Evolutionary conservation across 2,888 invertebrate species (phyloP).

Genomic region (Cantharis flavilabris): DNA sequence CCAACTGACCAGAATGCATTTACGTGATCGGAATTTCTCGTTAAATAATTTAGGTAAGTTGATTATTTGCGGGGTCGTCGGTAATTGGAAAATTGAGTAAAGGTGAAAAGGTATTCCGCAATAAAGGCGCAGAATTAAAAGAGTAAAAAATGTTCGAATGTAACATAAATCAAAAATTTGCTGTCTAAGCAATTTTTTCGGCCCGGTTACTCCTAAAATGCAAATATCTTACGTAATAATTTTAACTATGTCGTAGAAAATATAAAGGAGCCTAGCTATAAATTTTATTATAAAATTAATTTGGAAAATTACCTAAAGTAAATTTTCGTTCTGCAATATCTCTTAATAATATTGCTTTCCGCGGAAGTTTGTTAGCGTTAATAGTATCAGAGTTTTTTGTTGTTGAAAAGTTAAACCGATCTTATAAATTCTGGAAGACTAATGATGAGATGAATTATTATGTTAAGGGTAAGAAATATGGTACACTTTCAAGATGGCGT

Average conservation of each 20-base stretch:
- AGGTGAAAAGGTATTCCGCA: not conserved
- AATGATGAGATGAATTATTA: not conserved
- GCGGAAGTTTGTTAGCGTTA: not conserved
- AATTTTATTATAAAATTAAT: slow-evolving; percentile 1
- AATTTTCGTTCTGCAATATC: not conserved
- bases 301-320: not conserved
- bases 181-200: not conserved
- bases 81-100: not conserved
- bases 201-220: not conserved
- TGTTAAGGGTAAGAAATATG: not conserved
- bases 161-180: not conserved
- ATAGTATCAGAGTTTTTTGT: not conserved
- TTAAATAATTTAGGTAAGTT: not conserved
- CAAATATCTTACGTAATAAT: not conserved
- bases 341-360: not conserved
- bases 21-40: not conserved
- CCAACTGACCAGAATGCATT: not conserved
- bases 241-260: not conserved
- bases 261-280: not conserved
- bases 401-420: not conserved
- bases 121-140: not conserved
- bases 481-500: not conserved
- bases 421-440: not conserved
- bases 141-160: not conserved
- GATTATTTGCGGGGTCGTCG: not conserved